Evolutionary conservation across 92 coral and sea anemone genomes (phyloP), one percentile per base, ranked within the genome.

Genomic region (Actinostola sp.): DNA sequence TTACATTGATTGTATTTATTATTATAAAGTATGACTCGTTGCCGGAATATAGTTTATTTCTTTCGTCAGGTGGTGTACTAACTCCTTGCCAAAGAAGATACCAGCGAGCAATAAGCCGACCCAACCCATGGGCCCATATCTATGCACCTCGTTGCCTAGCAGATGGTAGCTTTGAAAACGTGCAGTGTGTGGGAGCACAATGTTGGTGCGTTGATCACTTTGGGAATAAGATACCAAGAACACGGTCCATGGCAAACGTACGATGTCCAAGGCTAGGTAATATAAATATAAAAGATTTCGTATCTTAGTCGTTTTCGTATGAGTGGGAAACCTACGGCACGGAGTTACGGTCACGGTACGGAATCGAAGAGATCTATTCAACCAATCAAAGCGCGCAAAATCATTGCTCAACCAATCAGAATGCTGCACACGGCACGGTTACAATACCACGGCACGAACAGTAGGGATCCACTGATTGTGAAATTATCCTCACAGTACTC

Each of bases 181-280:
- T 90, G 9, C 98, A 90, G 58, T 93, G 98, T 76, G 86, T 84
- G 66, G 74, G 63, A 29, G 38, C 72, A 49, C 79, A 79, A 48
- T 93, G 98, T 63, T 93, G 96, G 98, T 93, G 98, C 57, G 98
- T 87, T 57, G 96, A 93, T 66, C 78, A 53, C 43, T 84, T 92
- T 61, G 98, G 98, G 1, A 93, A 90, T 58, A 91, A 88, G 66
- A 82, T 73, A 38, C 80, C 72, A 73, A 84, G 92, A 21, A 90
- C 91, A 12, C 53, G 81, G 44, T 63, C 63, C 41, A 33, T 38
- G 0, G 61, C 29, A 2, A 35, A 35, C 0, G 32, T 75, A 9
- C 81, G 65, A 29, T 75, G 81, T 25, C 81, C 81, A 30, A 65
- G 64, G n/a, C 72, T 75, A 20, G 81, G 81, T 75, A 75, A 75